These are phyloP conservation scores for Heliothis peltigera DNA, from an alignment of 2,888 invertebrate species.

Conservation along the genomic window DNA sequence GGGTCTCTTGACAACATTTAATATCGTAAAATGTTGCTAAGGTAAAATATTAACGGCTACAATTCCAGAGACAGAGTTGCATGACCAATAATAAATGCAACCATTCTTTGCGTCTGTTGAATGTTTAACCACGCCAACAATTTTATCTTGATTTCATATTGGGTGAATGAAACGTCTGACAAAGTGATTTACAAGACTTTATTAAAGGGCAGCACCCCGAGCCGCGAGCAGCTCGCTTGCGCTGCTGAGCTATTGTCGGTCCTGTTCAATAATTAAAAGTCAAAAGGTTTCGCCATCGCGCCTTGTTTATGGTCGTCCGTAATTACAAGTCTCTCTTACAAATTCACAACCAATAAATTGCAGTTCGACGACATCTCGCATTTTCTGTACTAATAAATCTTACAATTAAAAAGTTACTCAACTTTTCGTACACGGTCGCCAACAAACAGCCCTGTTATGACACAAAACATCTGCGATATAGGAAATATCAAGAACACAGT, in stretches of 20 bases:
- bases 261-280: constrained; percentile 81
- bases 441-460: constrained; percentile 41
- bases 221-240: constrained; percentile 48
- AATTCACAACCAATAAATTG: constrained; percentile 71
- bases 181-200: constrained; percentile 78
- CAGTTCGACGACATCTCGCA: constrained; percentile 70
- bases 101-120: constrained; percentile 26
- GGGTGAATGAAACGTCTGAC: constrained; percentile 60
- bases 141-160: constrained; percentile 58
- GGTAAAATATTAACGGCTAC: constrained; percentile 9
- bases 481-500: constrained; percentile 69
- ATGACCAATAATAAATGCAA: constrained; percentile 39
- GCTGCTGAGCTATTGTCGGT: constrained; percentile 72
- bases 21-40: constrained; percentile 18
- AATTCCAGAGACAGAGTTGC: constrained; percentile 26
- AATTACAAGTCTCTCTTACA: constrained; percentile 75
- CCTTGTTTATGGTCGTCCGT: constrained; percentile 76
- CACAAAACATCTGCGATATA: constrained; percentile 57
- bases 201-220: constrained; percentile 78
- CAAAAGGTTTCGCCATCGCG: constrained; percentile 77
- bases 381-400: constrained; percentile 62
- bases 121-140: constrained; percentile 39
- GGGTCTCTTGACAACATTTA: constrained; percentile 21
- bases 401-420: constrained; percentile 52
- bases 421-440: constrained; percentile 38